A percentile compares a stretch with the other conserved stretches of the same genome.
Conservation (phyloP, 2,797 vertebrate species). For the Pseudotriccus pelzelni region DNA sequence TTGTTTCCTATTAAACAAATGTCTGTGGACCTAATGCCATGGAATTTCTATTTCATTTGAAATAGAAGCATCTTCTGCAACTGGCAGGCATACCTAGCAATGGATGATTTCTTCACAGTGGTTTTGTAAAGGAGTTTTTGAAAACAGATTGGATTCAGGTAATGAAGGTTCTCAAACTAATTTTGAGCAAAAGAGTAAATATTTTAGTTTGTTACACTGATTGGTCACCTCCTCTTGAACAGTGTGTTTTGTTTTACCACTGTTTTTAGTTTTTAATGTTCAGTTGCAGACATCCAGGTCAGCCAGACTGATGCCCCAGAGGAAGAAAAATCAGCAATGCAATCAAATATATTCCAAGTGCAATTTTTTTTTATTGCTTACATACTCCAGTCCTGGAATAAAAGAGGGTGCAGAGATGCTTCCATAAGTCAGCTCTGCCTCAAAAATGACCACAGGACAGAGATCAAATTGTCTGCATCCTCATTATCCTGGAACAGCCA, state of each 20-base stretch:
- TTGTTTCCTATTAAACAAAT: not conserved
- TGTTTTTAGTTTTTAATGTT: not conserved
- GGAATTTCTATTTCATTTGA: not conserved
- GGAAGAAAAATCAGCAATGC: not conserved
- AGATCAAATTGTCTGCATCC: not conserved
- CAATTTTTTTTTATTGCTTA: not conserved
- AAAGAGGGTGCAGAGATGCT: not conserved
- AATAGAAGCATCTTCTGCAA: not conserved
- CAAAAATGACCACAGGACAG: not conserved
- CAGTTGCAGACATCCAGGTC: not conserved
- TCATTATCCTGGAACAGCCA: not conserved
- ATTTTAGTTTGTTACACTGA: not conserved
- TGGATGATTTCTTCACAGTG: not conserved
- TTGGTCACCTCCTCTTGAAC: not conserved
- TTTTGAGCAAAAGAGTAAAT: not conserved
- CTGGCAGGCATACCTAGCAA: not conserved
- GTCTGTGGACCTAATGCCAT: not conserved
- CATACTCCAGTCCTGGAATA: not conserved
- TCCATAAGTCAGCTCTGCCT: not conserved
- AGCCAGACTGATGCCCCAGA: not conserved
- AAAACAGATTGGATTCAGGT: not conserved
- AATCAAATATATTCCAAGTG: not conserved
- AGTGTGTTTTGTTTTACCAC: not conserved
- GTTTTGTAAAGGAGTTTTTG: not conserved
- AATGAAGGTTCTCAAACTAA: not conserved